phyloP scores from a whole-genome alignment of 2,888 invertebrate species.

The Eristalis pertinax region DNA sequence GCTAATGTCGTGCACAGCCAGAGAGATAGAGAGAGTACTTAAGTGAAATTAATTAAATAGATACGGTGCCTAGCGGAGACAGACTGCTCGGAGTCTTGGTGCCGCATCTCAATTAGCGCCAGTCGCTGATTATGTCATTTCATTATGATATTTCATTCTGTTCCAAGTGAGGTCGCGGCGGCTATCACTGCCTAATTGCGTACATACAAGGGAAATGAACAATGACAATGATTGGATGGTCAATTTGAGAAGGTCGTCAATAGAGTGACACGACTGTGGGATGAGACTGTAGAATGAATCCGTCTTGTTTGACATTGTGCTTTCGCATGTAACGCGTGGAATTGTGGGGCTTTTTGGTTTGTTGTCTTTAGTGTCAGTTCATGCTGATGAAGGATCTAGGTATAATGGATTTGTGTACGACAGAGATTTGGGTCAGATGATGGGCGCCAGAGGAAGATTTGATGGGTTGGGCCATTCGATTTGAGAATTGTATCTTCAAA shows the following conservation, averaged over 20 bases:
- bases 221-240: constrained; percentile 59
- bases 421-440: no score
- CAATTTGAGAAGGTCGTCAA: constrained; percentile 54
- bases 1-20: constrained; percentile 16
- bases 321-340: neutral
- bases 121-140: constrained; percentile 58
- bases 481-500: no score
- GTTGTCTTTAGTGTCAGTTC: no score
- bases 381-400: no score
- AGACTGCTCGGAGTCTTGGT: constrained; percentile 34
- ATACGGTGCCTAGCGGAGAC: constrained; percentile 28
- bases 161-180: constrained; percentile 39
- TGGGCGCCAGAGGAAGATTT: no score
- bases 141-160: constrained; percentile 33
- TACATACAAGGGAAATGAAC: constrained; percentile 49
- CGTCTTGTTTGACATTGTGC: neutral
- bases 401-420: no score
- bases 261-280: constrained; percentile 10
- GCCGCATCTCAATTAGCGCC: constrained; percentile 52
- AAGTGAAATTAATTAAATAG: constrained; percentile 59
- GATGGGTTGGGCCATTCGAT: no score
- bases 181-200: constrained; percentile 58
- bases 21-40: neutral
- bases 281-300: neutral
- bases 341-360: no score